Percentiles rank a stretch among this genome's conserved stretches.
Conservation (phyloP, 2,113 vertebrate genomes). For the Nyctereutes procyonoides region DNA sequence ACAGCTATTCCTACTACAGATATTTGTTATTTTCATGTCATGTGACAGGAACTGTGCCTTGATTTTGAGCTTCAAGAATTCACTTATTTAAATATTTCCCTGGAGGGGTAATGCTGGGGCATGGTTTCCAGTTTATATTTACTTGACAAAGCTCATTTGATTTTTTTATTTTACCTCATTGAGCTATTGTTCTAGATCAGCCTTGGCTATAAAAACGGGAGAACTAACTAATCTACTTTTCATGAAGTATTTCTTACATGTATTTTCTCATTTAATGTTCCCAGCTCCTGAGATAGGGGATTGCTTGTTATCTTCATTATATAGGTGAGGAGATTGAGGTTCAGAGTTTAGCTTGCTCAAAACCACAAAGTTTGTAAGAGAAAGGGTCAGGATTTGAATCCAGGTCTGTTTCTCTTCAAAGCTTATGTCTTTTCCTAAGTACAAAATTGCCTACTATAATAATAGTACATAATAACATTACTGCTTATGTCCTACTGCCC, state of each 20-base stretch:
- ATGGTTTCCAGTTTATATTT: neutral
- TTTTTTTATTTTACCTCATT: neutral
- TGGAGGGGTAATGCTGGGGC: neutral
- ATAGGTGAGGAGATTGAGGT: neutral
- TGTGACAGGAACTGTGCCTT: neutral
- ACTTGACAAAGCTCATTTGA: neutral
- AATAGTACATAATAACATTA: neutral
- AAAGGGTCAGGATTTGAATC: neutral
- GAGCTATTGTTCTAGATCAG: neutral
- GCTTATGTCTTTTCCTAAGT: neutral
- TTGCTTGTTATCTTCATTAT: neutral
- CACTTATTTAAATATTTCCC: neutral
- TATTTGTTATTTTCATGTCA: neutral
- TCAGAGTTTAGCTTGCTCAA: neutral
- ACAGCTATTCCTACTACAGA: neutral
- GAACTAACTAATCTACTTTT: neutral
- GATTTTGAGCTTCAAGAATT: neutral
- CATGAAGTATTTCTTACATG: neutral
- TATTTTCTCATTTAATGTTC: neutral
- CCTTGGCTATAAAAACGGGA: neutral
- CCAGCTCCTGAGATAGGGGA: neutral
- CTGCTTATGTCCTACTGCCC: accelerated
- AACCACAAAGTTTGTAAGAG: neutral
- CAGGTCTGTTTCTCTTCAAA: neutral
- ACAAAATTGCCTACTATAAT: neutral